These are phyloP conservation scores for Creontiades dilutus DNA, from an alignment of 2,888 invertebrate species.

Conservation along the genomic window DNA sequence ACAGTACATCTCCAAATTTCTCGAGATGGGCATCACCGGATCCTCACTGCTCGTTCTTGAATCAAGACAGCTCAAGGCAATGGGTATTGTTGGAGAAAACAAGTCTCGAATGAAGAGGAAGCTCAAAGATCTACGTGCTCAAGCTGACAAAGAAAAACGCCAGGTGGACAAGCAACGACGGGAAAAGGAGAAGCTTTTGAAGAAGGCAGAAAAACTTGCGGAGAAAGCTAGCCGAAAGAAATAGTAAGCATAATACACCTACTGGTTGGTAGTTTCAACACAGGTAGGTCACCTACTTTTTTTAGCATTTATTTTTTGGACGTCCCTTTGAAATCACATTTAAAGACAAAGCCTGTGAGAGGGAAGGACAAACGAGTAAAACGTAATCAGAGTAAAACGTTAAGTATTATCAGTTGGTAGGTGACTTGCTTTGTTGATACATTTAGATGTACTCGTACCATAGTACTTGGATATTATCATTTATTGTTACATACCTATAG, in stretches of 20 bases:
- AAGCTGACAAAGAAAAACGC: slow-evolving; percentile 85
- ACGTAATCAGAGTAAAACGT: too few relatives aligned
- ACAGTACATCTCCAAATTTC: slow-evolving; percentile 91
- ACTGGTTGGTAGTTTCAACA: too few relatives aligned
- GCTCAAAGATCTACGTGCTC: slow-evolving; percentile 89
- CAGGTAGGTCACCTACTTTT: too few relatives aligned
- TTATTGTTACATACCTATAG: too few relatives aligned
- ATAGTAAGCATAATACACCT: slow-evolving; percentile 50
- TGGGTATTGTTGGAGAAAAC: slow-evolving; percentile 89
- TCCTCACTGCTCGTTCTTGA: slow-evolving; percentile 91
- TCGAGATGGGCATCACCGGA: slow-evolving; percentile 93
- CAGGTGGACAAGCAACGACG: slow-evolving; percentile 92
- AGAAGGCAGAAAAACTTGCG: slow-evolving; percentile 91
- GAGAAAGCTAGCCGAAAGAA: slow-evolving; percentile 80
- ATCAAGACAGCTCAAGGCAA: slow-evolving; percentile 89
- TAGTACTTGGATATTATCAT: too few relatives aligned
- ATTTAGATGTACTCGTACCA: too few relatives aligned
- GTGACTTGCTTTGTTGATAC: too few relatives aligned
- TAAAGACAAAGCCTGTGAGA: too few relatives aligned
- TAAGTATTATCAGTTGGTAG: too few relatives aligned
- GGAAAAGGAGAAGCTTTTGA: slow-evolving; percentile 89
- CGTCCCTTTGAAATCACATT: too few relatives aligned
- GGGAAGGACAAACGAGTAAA: too few relatives aligned
- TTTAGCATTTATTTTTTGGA: too few relatives aligned
- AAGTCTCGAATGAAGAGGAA: slow-evolving; percentile 91